Base-by-base conservation (phyloP, 2,113 vertebrate genomes). In the Gymnorhina tibicen region DNA sequence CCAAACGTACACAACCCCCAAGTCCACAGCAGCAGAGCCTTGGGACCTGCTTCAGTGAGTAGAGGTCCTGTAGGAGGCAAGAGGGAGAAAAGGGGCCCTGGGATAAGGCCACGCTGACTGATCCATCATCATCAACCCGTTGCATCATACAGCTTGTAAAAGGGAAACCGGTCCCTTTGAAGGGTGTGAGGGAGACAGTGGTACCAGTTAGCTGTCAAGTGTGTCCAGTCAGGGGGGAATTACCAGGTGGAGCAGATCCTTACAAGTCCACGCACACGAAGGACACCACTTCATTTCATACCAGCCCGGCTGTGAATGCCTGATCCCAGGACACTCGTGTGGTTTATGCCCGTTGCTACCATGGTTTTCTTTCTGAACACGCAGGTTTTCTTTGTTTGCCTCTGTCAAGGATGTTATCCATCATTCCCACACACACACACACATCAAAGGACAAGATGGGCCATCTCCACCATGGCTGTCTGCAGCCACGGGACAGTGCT, bases 331-430 rank as follows among this genome's bases (percentile, higher is more conserved):
- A 42, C 50, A 52, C 19, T 20, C 2, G n/a, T n/a, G 0, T 33
- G 28, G 10, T 42, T 77, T 67, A 2, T 39, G 18, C 33, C 30
- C 44, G 2, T 16, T 75, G 12, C 42, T 49, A 2, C 27, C 3
- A 1, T 5, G 13, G 17, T 56, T 95, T 91, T 79, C 42, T 47
- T 63, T 80, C 53, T 50, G 10, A 83, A 59, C 8, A 1, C 3
- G 2, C 24, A 33, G 27, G 10, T 82, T 69, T 59, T 60, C 28
- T 49, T 52, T 56, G 59, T 55, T 69, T 28, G 10, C 53, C n/a
- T 28, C 58, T 22, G 0, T 27, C 46, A 11, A 1, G 5, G 21
- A 4, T 11, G 33, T 18, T n/a, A 4, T 24, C 46, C 7, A 0
- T 50, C 37, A 7, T 41, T 33, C 53, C 16, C 56, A 6, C 33